phyloP scores from a whole-genome alignment of 2,888 invertebrate species.

The Artemia sinica region DNA sequence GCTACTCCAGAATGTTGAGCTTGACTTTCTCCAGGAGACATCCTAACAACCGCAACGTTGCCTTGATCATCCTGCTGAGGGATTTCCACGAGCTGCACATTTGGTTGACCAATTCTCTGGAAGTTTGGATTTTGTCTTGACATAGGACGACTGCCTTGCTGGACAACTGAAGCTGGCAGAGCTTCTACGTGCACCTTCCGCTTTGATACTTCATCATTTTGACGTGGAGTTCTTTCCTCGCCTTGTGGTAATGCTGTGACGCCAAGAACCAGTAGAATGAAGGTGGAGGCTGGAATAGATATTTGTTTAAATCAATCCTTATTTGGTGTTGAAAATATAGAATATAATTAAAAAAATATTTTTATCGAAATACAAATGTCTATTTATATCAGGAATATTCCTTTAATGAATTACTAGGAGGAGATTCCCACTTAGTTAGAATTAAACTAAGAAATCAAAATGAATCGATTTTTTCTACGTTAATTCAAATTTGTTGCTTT shows the following conservation, averaged over 20 bases:
- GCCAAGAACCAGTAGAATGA: not conserved
- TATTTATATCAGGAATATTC: too few relatives aligned
- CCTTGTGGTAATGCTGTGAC: not conserved
- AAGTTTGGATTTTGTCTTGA: slow-evolving; percentile 12
- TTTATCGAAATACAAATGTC: too few relatives aligned
- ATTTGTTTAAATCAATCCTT: not conserved
- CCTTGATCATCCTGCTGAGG: slow-evolving; percentile 11
- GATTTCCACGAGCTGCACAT: not conserved
- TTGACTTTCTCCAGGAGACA: not conserved
- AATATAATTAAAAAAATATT: too few relatives aligned
- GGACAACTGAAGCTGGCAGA: not conserved
- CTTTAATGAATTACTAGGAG: too few relatives aligned
- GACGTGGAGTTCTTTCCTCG: not conserved
- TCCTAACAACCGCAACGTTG: slow-evolving; percentile 1
- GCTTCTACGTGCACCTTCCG: not conserved
- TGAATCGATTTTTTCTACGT: too few relatives aligned
- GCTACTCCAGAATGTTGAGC: slow-evolving; percentile 6
- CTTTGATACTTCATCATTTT: not conserved
- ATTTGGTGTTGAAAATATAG: too few relatives aligned
- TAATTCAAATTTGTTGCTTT: too few relatives aligned
- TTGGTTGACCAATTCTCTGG: slow-evolving; percentile 5
- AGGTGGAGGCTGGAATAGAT: not conserved
- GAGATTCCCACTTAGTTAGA: too few relatives aligned
- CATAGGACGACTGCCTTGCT: not conserved
- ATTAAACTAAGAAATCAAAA: too few relatives aligned